A percentile compares a stretch with the other conserved stretches of the same genome.
These are phyloP conservation scores for Aptenodytes patagonicus DNA, from an alignment of 2,113 vertebrate genomes.

Conservation along the genomic window DNA sequence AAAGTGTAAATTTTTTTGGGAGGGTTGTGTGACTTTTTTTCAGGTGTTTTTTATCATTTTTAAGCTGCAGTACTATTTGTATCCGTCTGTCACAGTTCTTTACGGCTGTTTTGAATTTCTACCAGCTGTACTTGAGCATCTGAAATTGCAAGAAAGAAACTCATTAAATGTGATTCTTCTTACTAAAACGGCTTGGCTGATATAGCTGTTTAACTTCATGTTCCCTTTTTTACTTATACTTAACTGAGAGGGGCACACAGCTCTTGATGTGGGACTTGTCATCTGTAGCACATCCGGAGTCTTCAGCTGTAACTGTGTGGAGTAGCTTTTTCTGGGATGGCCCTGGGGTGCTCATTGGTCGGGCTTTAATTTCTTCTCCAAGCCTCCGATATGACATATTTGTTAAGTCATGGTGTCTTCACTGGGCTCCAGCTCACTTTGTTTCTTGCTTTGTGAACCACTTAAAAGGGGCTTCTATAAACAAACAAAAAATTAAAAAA, in stretches of 20 bases:
- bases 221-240: constrained; percentile 18
- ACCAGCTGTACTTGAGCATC: constrained; percentile 80
- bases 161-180: constrained; percentile 83
- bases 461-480: constrained; percentile 6
- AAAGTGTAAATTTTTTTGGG: constrained; percentile 80
- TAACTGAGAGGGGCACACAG: background rate
- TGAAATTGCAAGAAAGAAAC: constrained; percentile 80
- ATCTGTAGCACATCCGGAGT: background rate
- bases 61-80: constrained; percentile 83
- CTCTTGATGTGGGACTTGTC: background rate
- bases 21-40: constrained; percentile 75
- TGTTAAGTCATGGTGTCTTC: background rate
- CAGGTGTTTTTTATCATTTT: constrained; percentile 81
- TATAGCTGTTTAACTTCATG: constrained; percentile 72
- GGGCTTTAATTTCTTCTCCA: background rate
- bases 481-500: background rate
- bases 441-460: constrained; percentile 44
- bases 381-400: background rate
- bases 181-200: constrained; percentile 76
- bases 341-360: background rate
- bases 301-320: background rate
- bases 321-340: constrained; percentile 11
- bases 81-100: constrained; percentile 79
- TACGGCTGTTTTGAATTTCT: constrained; percentile 82
- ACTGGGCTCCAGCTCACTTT: background rate